phyloP scores from a whole-genome alignment of 2,888 invertebrate genomes.

The Prosopocoilus inquinatus region DNA sequence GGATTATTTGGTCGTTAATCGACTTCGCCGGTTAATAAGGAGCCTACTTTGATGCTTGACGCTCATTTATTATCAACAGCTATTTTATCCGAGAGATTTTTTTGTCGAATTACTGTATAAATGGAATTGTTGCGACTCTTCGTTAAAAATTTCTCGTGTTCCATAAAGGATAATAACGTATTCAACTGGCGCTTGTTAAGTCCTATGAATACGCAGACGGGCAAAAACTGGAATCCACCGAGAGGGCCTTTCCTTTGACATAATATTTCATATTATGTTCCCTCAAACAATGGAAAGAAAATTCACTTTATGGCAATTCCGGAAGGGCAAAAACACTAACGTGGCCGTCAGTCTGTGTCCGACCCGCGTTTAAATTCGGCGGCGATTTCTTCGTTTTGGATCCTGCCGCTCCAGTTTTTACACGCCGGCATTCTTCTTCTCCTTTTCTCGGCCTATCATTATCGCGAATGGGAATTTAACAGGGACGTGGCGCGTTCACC shows the following conservation, averaged over 20 bases:
- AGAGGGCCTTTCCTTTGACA: neutral
- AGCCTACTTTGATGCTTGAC: no score
- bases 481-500: slow-evolving; percentile 25
- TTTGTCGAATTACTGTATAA: no score
- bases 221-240: neutral
- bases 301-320: slow-evolving; percentile 1
- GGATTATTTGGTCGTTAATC: no score
- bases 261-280: slow-evolving; percentile 3
- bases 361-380: slow-evolving; percentile 9
- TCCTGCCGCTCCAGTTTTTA: slow-evolving; percentile 5
- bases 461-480: slow-evolving; percentile 19
- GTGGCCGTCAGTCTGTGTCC: neutral
- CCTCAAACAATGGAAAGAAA: neutral
- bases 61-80: no score
- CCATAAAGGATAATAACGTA: no score
- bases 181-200: no score
- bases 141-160: no score
- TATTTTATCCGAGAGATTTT: no score
- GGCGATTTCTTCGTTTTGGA: slow-evolving; percentile 6
- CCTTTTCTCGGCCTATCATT: slow-evolving; percentile 2
- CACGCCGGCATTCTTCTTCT: slow-evolving; percentile 16
- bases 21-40: no score
- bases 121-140: no score
- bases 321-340: neutral
- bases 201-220: slow-evolving; percentile 8